These are phyloP conservation scores for Malurus cyaneus DNA, from an alignment of 2,113 vertebrate genomes.

Conservation along the genomic window DNA sequence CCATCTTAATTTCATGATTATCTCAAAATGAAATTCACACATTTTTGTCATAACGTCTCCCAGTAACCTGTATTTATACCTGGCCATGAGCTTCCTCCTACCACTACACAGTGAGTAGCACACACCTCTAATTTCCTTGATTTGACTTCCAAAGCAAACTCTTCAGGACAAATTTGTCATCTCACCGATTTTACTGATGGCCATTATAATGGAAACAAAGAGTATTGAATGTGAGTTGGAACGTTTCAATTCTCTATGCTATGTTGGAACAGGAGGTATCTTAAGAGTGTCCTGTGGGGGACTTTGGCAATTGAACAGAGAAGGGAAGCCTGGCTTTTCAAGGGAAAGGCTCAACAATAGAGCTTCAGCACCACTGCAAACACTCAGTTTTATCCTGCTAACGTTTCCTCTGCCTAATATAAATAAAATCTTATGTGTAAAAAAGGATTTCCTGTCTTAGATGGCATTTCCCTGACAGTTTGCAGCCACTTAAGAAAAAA, in stretches of 20 bases:
- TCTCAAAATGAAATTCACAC: neutral
- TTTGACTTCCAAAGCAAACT: neutral
- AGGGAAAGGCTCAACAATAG: neutral
- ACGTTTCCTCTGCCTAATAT: neutral
- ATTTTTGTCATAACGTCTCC: neutral
- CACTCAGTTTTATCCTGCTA: neutral
- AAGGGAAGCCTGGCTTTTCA: neutral
- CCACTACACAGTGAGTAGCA: fast-evolving
- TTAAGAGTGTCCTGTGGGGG: neutral
- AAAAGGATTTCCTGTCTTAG: neutral
- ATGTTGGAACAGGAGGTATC: neutral
- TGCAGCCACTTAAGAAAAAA: neutral
- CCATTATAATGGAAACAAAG: neutral
- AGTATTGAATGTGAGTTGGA: neutral
- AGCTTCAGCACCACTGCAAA: neutral
- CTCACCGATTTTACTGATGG: neutral
- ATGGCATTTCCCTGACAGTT: neutral
- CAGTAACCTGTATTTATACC: neutral
- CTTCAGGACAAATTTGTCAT: neutral
- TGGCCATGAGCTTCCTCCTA: neutral
- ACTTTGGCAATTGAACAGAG: neutral
- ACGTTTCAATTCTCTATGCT: fast-evolving
- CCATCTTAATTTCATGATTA: neutral
- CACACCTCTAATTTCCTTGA: neutral
- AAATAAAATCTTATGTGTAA: neutral